Percentiles rank a stretch among this genome's conserved stretches.
phyloP scores from a whole-genome alignment of 2,797 vertebrate genomes.

The Argya squamiceps region DNA sequence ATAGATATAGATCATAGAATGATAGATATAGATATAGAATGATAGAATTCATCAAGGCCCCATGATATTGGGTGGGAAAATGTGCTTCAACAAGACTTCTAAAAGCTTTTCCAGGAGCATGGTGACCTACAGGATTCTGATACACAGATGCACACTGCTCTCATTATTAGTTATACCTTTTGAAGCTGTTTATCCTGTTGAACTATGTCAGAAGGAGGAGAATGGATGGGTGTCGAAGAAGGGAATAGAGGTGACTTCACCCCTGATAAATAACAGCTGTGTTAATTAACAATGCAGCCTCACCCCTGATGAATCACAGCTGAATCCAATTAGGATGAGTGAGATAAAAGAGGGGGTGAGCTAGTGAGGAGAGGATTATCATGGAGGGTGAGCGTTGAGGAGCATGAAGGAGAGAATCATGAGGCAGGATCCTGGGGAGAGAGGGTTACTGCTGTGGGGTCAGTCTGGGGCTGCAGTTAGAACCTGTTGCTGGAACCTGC shows the following conservation, averaged over 20 bases:
- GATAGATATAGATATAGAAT: too few relatives aligned
- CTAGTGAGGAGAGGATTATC: background rate
- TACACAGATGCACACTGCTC: background rate
- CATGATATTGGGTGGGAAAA: background rate
- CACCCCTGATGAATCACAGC: background rate
- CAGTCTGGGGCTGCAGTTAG: background rate
- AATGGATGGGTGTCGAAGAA: background rate
- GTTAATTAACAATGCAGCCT: background rate
- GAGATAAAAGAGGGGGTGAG: background rate
- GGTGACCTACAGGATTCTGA: background rate
- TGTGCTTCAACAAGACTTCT: accelerated
- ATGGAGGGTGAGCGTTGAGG: background rate
- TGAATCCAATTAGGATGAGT: background rate
- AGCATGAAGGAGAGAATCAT: background rate
- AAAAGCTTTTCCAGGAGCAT: background rate
- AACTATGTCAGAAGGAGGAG: background rate
- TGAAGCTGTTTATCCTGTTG: background rate
- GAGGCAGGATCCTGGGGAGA: background rate
- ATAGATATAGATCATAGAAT: too few relatives aligned
- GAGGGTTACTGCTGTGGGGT: too few relatives aligned
- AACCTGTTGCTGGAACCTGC: background rate
- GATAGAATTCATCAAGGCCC: background rate
- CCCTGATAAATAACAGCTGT: background rate
- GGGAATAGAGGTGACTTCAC: background rate
- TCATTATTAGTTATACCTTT: background rate